A percentile compares a stretch with the other conserved stretches of the same genome.
Evolutionary conservation across 2,797 vertebrate genomes (phyloP).

Genomic region (Falco concolor): DNA sequence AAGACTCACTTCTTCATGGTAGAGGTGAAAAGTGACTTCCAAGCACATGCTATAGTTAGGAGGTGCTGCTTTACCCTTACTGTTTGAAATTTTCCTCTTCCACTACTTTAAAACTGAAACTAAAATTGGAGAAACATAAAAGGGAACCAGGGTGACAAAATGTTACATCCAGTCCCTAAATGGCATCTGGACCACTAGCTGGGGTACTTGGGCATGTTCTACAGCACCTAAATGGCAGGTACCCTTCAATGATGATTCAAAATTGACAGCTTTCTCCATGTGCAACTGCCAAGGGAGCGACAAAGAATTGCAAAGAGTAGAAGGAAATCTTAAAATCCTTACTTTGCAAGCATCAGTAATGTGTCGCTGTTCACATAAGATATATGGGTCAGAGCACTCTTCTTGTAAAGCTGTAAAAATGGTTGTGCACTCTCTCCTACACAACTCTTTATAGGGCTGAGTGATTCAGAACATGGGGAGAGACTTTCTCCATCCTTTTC

Average conservation of each 20-base stretch:
- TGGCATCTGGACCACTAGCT: background rate
- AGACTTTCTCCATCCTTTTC: background rate
- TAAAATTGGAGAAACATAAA: background rate
- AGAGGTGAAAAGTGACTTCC: background rate
- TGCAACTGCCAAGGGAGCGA: background rate
- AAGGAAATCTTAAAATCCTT: background rate
- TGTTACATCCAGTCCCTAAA: background rate
- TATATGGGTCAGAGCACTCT: background rate
- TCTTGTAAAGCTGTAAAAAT: background rate
- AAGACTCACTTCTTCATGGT: background rate
- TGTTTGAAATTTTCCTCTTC: background rate
- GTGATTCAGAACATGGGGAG: background rate
- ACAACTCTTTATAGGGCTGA: background rate
- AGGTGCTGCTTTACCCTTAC: background rate
- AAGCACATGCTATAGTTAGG: background rate
- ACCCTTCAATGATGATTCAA: background rate
- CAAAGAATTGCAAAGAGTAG: background rate
- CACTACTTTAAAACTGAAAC: background rate
- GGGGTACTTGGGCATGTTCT: background rate
- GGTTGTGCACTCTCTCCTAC: background rate
- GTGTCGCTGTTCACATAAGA: background rate
- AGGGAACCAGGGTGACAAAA: background rate
- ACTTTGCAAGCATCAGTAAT: background rate
- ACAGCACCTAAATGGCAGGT: background rate
- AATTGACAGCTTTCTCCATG: background rate